Evolutionary conservation across 2,797 vertebrate species (phyloP), one percentile per base, ranked within the genome.

Genomic region (Moxostoma hubbsi): DNA sequence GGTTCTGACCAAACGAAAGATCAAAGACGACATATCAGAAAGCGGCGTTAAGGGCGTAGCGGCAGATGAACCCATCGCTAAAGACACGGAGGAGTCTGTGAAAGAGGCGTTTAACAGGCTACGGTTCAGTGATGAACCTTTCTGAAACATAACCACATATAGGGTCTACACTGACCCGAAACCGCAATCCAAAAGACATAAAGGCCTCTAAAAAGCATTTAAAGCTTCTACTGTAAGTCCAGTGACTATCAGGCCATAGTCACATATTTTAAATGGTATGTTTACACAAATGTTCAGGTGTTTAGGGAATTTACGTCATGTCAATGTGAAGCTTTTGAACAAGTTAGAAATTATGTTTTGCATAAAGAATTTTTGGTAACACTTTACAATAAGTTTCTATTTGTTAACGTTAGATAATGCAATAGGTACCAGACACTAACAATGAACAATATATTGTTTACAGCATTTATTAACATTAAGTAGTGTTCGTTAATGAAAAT

Each of bases 1-100:
- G 82, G 89, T 93, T 1, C 88, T 99, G 82, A 92, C 89, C 82
- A 99, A 98, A 88, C 90, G 90, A 7, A 97, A 95, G 88, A 89
- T 98, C 84, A 97, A 94, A 87, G 91, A 94, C 73, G 94, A 96
- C 0, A 65, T 98, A 13, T 71, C 75, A 0, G 1, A 55, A 15
- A 91, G 96, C 90, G 86, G 46, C 10, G 93, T 96, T 36, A 77
- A 92, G 18, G 90, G 73, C 5, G 73, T 58, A 6, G 47, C 81
- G 0, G 73, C 62, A 9, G 89, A 72, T 2, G 70, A 55, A 9
- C 58, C 83, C 0, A 59, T 54, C 11, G 54, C n/a, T 0, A n/a
- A 50, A 0, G 90, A 94, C 18, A 87, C 59, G 0, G 91, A 93
- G 51, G 86, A 94, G 10, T 84, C 87, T 0, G 54, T 97, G 87